A percentile compares a stretch with the other conserved stretches of the same genome.
Evolutionary conservation across 1,140 invertebrate genomes (phyloP).

Genomic region (Leptinotarsa texana): DNA sequence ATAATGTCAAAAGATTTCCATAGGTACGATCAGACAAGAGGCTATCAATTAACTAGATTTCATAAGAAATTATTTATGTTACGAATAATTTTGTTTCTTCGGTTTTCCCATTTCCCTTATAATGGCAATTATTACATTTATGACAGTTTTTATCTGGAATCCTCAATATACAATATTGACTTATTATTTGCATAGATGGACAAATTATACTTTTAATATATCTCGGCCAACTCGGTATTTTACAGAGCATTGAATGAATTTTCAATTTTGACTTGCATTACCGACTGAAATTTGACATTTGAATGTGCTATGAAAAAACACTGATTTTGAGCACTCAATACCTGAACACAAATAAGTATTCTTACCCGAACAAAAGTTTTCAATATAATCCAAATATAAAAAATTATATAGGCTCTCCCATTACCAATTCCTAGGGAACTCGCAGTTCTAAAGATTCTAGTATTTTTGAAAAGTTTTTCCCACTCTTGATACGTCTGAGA

Average conservation of each 20-base stretch:
- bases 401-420: too few species aligned
- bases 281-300: background rate
- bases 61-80: background rate
- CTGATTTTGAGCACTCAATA: background rate
- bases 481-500: background rate
- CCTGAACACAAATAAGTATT: background rate
- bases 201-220: background rate
- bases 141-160: background rate
- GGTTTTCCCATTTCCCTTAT: too few species aligned
- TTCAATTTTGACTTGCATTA: background rate
- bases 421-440: background rate
- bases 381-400: too few species aligned
- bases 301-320: background rate
- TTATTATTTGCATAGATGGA: background rate
- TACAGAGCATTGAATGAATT: background rate
- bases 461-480: background rate
- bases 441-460: too few species aligned
- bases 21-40: background rate
- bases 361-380: background rate
- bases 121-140: background rate
- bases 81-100: too few species aligned
- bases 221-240: background rate
- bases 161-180: background rate
- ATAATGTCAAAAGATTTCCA: background rate
- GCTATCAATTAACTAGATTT: background rate